Conservation (phyloP, 2,113 vertebrate genomes). For the Myxocyprinus asiaticus region DNA sequence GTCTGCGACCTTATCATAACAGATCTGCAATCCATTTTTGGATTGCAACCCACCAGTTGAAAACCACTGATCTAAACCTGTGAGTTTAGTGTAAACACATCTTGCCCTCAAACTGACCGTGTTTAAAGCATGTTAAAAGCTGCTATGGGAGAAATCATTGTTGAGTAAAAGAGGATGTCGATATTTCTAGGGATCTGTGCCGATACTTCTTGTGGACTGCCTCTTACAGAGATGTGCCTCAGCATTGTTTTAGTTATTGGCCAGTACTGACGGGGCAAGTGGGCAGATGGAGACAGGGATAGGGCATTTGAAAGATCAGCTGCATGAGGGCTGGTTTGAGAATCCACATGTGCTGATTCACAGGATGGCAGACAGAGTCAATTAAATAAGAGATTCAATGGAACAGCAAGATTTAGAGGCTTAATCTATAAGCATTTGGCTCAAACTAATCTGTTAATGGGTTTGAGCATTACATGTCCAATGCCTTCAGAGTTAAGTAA, state of each 20-base stretch:
- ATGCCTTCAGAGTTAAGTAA: not conserved
- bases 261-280: not conserved
- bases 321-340: conserved; percentile 1
- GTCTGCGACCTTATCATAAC: too few species aligned
- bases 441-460: conserved; percentile 14
- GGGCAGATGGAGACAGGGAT: not conserved
- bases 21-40: too few species aligned
- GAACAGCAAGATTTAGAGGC: not conserved
- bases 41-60: too few species aligned
- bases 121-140: conserved; percentile 19
- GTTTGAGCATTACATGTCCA: conserved; percentile 9
- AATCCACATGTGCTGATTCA: conserved; percentile 14
- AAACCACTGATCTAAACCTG: not conserved
- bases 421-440: conserved; percentile 31
- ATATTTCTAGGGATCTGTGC: conserved; percentile 43
- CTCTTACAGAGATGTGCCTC: conserved; percentile 28
- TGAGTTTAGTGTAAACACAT: not conserved
- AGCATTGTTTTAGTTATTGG: conserved; percentile 32
- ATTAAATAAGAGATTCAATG: conserved; percentile 32
- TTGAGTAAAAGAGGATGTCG: conserved; percentile 61
- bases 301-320: conserved; percentile 13
- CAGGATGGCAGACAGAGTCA: conserved; percentile 4
- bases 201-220: conserved; percentile 19
- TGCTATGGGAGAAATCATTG: conserved; percentile 30
- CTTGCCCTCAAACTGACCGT: not conserved